Base-by-base conservation (phyloP, 2,888 invertebrate genomes). In the Amblyjoppa proteus region DNA sequence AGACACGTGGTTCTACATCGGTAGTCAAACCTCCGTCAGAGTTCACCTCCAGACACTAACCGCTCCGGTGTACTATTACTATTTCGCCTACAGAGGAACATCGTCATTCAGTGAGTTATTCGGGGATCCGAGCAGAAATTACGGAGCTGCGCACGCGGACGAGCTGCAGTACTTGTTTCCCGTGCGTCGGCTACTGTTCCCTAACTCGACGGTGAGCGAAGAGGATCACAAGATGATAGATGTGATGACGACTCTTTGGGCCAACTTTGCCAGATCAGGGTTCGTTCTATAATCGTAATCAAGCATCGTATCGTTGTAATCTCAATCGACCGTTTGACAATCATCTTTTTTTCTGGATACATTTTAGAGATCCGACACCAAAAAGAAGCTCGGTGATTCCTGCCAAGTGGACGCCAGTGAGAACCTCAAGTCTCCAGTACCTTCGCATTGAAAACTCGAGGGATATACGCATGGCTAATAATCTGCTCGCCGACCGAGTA, bases 151-250 rank as follows among this genome's bases (percentile, higher is more conserved):
- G 75, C 98, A 98, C 92, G 97, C 97, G 0, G 98, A 98, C 90
- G 98, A 98, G 87, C 94, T 98, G 73, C 97, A 97, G 92, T 97
- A 98, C 92, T 92, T 98, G 13, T 98, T 98, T 91, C 97, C 97
- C 0, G 95, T 97, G 69, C 95, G 95, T 0, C 95, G 95, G 81
- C 92, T 92, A 61, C 91, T 96, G 6, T 97, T 97, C 90, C 95
- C 96, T 0, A 94, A 95, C 45, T 94, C 95, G 2, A 94, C 95
- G 11, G 94, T 96, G 5, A 95, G 95, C 0, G 92, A 95, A 7
- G 93, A 95, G 77, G 97, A 97, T 90, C 90, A 95, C 13, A 93
- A 95, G 89, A 95, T 97, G 28, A 95, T 96, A 6, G 95, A 96
- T 86, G 92, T 96, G 3, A 93, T 97, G 81, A 95, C 96, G 0